phyloP scores from a whole-genome alignment of 2,888 invertebrate species.

The Pinctada fucata region DNA sequence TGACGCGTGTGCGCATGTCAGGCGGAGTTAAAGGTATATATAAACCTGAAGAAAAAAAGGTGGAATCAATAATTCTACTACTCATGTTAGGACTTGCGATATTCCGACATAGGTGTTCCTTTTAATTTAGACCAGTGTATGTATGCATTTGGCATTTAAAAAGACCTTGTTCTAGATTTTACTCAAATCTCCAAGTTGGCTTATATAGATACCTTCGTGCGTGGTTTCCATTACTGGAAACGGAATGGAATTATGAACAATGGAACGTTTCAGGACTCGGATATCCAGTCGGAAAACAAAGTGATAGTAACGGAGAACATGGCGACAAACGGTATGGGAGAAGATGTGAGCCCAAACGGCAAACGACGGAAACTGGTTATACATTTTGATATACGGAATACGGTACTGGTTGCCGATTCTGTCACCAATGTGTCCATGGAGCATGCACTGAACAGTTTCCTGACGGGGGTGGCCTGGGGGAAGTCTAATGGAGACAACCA shows the following conservation, averaged over 20 bases:
- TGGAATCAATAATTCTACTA: neutral
- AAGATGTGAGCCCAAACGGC: neutral
- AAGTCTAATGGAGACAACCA: conserved; percentile 52
- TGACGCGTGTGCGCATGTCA: conserved; percentile 6
- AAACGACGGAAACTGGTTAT: conserved; percentile 71
- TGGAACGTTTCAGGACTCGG: neutral
- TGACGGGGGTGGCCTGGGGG: conserved; percentile 76
- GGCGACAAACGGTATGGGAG: neutral
- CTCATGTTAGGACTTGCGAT: neutral
- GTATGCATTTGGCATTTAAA: too few species aligned
- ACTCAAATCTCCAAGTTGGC: too few species aligned
- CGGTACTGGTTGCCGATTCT: conserved; percentile 74
- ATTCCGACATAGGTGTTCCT: too few species aligned
- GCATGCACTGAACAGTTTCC: conserved; percentile 75
- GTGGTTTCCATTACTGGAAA: neutral
- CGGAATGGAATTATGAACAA: neutral
- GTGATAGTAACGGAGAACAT: neutral
- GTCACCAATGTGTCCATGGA: conserved; percentile 73
- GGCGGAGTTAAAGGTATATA: conserved; percentile 4
- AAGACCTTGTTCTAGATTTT: too few species aligned
- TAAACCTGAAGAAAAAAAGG: neutral
- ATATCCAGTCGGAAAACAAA: neutral
- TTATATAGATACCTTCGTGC: neutral
- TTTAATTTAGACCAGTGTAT: too few species aligned
- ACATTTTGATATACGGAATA: conserved; percentile 76